Evolutionary conservation across 2,888 invertebrate genomes (phyloP), one percentile per base, ranked within the genome.

Genomic region (Aleiodes testaceus): DNA sequence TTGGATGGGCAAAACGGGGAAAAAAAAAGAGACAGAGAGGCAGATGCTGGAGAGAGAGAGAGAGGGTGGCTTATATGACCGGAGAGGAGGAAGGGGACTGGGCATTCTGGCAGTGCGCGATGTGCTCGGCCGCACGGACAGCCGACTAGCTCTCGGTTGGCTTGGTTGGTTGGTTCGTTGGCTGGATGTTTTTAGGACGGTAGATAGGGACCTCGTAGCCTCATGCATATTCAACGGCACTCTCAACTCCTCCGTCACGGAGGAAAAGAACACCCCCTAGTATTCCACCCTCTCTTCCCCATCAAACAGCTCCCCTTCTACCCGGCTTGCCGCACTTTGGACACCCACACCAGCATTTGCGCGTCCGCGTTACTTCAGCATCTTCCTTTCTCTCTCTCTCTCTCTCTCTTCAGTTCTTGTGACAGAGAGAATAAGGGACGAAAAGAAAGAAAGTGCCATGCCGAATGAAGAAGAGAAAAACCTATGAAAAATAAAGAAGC

Each of bases 211-310:
- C 80, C 79, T 81, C 75, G 79, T 82, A 82, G 83, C 76, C 83
- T 87, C 87, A 87, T 87, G 87, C 87, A 87, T 87, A 87, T 87
- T 87, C 87, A 87, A 86, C 85, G 83, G 86, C 84, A 87, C 87
- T 86, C 85, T 86, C 85, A 84, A 87, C 87, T 86, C 87, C 86
- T 87, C 86, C 87, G 86, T 85, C 85, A 87, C 85, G 84, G 86
- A 86, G 87, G 86, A 85, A 87, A 86, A 86, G 86, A 86, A 85
- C 86, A 85, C 84, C 84, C 85, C 81, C 78, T 73, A 26, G 59
- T 59, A 59, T 59, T 59, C 59, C 36, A 36, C 59, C 59, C 42
- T 42, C 18, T 18, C 16, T 18, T 30, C 42, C 59, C 59, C 59
- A 16, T 30, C 59, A 36, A 59, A 59, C 59, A 73, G 70, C 72